Evolutionary conservation across 2,113 vertebrate species (phyloP), one percentile per base, ranked within the genome.

Genomic region (Aegotheles bennettii): DNA sequence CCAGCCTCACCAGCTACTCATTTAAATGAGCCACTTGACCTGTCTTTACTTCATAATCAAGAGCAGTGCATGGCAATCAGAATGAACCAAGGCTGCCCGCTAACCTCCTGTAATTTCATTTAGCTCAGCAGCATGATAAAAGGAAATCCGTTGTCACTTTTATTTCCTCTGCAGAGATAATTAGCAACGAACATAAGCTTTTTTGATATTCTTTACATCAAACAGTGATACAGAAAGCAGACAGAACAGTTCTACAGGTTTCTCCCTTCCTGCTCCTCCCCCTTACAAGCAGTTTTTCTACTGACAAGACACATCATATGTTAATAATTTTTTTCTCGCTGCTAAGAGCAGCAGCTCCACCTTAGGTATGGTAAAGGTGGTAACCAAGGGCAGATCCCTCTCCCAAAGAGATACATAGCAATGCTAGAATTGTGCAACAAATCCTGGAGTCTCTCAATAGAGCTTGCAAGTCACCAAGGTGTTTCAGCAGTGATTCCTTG

Each of bases 1-100:
- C 95, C 71, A 71, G 83, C 85, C 21, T 96, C 77, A 93, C 67
- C 81, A 80, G 77, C 77, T 85, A 74, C 84, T 88, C 83, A 63
- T 54, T 29, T 36, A 69, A 79, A 88, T 79, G 88, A 95, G 81
- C 65, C 31, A 63, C 78, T 84, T 84, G 65, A 47, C 83, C 51
- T n/a, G 47, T 91, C 84, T 90, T 87, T 51, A 71, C 87, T 94
- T 77, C 50, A 20, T 53, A 38, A 65, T 75, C 42, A n/a, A 93
- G 87, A 75, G 89, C 94, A 54, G 83, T 21, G 10, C 88, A 59
- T 71, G 84, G 48, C 76, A 71, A 57, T 70, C 10, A 7, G 24
- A 69, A 56, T 7, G n/a, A 47, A 60, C 20, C n/a, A 43, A 35
- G 68, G 38, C 53, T 61, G 75, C 93, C 93, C 79, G 43, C 92